Conservation (phyloP, 35 echinoderm and acorn worm genomes). For the Holothuria glaberrima region DNA sequence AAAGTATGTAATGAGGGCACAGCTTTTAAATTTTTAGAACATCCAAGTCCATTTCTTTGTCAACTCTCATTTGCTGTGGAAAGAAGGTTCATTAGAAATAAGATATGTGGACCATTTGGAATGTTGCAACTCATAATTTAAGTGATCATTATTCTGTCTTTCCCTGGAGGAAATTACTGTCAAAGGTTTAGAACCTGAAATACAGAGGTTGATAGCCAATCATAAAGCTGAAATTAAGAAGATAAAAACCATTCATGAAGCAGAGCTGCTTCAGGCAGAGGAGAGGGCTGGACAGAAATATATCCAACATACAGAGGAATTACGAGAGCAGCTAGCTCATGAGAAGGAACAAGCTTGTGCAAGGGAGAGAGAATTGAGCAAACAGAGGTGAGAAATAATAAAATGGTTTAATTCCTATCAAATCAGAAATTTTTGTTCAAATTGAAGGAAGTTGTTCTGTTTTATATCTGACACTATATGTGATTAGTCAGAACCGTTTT, state of each 20-base stretch:
- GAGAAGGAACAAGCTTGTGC: conserved; percentile 96
- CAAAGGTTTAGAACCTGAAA: conserved; percentile 97
- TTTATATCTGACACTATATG: too few species aligned
- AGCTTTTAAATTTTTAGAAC: too few species aligned
- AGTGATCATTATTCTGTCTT: too few species aligned
- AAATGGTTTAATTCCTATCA: neutral
- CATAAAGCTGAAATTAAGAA: conserved; percentile 98
- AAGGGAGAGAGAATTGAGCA: conserved; percentile 88
- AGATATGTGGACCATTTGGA: too few species aligned
- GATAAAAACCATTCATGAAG: conserved; percentile 97
- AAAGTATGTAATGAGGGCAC: too few species aligned
- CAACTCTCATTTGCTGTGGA: too few species aligned
- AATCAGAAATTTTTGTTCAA: too few species aligned
- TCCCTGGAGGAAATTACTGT: conserved; percentile 90
- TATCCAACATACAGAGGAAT: conserved; percentile 89
- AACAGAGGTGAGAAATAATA: conserved; percentile 67
- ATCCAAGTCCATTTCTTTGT: too few species aligned
- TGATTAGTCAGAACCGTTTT: too few species aligned
- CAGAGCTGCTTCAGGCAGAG: conserved; percentile 89
- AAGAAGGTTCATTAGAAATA: too few species aligned
- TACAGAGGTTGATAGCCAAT: conserved; percentile 91
- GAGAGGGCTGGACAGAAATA: conserved; percentile 97
- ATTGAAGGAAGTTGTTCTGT: too few species aligned
- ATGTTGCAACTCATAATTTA: too few species aligned
- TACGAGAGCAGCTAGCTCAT: conserved; percentile 89